Percentiles rank a stretch among this genome's conserved stretches.
phyloP scores from a whole-genome alignment of 2,888 invertebrate species.

The Linyphia triangularis region DNA sequence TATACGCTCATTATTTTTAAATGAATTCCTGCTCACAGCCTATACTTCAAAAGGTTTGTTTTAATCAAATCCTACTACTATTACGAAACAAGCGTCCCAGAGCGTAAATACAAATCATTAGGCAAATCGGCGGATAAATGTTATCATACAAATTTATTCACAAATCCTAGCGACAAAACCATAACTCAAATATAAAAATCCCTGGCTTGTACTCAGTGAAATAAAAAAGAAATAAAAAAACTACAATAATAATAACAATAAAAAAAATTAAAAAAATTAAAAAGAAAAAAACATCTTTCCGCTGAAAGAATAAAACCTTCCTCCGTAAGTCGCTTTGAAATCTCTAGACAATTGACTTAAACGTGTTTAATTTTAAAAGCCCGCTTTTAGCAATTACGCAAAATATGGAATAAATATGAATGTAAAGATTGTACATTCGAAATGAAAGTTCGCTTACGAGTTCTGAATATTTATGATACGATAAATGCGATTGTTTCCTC shows the following conservation, averaged over 20 bases:
- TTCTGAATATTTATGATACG: slow-evolving; percentile 50
- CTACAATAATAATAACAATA: no score
- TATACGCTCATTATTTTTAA: background rate
- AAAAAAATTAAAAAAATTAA: no score
- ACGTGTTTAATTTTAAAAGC: slow-evolving; percentile 7
- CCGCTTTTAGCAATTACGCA: background rate
- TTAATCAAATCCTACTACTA: background rate
- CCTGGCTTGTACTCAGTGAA: background rate
- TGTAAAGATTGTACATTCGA: slow-evolving; percentile 8
- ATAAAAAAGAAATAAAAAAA: no score
- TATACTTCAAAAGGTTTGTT: background rate
- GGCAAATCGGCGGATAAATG: slow-evolving; percentile 21
- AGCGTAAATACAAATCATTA: slow-evolving; percentile 31
- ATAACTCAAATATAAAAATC: background rate
- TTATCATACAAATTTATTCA: slow-evolving; percentile 11
- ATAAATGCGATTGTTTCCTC: slow-evolving; percentile 14
- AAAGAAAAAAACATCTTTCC: background rate
- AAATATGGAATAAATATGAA: background rate
- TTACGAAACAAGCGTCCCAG: background rate
- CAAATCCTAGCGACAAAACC: background rate
- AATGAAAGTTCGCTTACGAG: slow-evolving; percentile 15
- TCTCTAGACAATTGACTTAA: slow-evolving; percentile 42
- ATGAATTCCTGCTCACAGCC: background rate
- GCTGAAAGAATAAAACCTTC: background rate
- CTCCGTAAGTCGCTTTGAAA: background rate